Percentiles rank a stretch among this genome's conserved stretches.
Evolutionary conservation across 2,797 vertebrate species (phyloP).

Genomic region (Scolopax rusticola): DNA sequence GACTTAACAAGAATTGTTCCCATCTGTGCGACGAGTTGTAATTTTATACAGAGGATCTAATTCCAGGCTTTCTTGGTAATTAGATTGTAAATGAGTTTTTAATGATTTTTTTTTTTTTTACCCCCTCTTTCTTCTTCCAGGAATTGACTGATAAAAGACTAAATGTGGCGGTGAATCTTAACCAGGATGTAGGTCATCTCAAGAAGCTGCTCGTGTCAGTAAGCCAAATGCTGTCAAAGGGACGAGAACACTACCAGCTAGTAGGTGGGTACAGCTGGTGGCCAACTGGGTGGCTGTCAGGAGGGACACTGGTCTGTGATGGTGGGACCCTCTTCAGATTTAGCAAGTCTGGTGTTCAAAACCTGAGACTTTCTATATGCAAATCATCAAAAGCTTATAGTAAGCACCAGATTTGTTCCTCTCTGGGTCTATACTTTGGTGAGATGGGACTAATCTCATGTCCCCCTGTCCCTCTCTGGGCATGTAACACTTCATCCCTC

Average conservation of each 20-base stretch:
- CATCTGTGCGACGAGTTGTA: background rate
- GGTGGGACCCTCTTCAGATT: background rate
- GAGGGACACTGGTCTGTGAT: background rate
- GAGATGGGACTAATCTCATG: background rate
- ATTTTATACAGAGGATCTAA: slow-evolving; percentile 3
- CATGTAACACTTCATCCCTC: background rate
- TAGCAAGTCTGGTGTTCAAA: background rate
- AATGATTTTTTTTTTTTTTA: background rate
- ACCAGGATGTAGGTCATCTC: slow-evolving; percentile 91
- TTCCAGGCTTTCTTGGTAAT: slow-evolving; percentile 53
- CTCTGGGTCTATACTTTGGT: background rate
- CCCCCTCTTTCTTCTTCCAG: slow-evolving; percentile 69
- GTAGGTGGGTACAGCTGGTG: slow-evolving; percentile 65
- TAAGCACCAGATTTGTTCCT: background rate
- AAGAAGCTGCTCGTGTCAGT: slow-evolving; percentile 92
- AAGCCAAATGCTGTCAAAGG: slow-evolving; percentile 91
- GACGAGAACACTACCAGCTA: slow-evolving; percentile 81
- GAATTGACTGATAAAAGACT: slow-evolving; percentile 90
- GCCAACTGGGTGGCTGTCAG: background rate
- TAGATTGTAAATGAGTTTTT: slow-evolving; percentile 44
- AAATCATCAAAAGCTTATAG: background rate
- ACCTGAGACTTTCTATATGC: background rate
- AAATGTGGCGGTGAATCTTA: slow-evolving; percentile 85
- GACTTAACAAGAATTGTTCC: background rate
- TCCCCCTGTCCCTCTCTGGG: background rate